Base-by-base conservation (phyloP, 2,797 vertebrate genomes). In the Bufotes viridis region DNA sequence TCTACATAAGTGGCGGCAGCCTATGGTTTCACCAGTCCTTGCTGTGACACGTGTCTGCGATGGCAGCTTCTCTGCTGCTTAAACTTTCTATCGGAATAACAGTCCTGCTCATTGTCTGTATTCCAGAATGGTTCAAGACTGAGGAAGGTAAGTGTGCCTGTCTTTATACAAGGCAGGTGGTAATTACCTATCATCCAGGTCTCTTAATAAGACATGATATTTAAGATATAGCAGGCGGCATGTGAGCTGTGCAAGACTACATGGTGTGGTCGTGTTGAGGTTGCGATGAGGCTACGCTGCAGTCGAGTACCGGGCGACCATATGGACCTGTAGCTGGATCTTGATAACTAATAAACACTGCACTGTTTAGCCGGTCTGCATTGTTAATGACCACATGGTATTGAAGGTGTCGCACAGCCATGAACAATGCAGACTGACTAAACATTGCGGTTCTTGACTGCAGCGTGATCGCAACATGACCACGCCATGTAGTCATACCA, bases 41-140 rank as follows among this genome's bases (percentile, higher is more conserved):
- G 53, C 80, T 26, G 89, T 89, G 88, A 90, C 93, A 93, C 93
- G 93, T 93, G 93, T 93, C 84, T 83, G 90, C 92, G 84, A 96
- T 96, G 96, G 92, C 94, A 88, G 95, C 93, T 92, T 90, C 93
- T 57, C 91, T 91, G 7, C 80, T 96, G 82, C 90, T 93, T 87
- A 97, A 96, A 94, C 94, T 98, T 89, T 60, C 94, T 86, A 84
- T 96, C 61, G 94, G 96, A 88, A 88, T 97, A 91, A 92, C 96
- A 90, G 91, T 95, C 1, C 75, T 92, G 81, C 95, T 97, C 89
- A 95, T 97, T 93, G 91, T 98, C 90, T 96, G 96, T 90, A 96
- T 99, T 81, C 97, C 97, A 58, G 97, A 98, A 65, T 96, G 97
- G 93, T 97, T 98, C 93, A 93, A 93, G 89, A 90, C 93, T 90